Percentiles rank a stretch among this genome's conserved stretches.
phyloP scores from a whole-genome alignment of 2,888 invertebrate genomes.

The Eudemis profundana region DNA sequence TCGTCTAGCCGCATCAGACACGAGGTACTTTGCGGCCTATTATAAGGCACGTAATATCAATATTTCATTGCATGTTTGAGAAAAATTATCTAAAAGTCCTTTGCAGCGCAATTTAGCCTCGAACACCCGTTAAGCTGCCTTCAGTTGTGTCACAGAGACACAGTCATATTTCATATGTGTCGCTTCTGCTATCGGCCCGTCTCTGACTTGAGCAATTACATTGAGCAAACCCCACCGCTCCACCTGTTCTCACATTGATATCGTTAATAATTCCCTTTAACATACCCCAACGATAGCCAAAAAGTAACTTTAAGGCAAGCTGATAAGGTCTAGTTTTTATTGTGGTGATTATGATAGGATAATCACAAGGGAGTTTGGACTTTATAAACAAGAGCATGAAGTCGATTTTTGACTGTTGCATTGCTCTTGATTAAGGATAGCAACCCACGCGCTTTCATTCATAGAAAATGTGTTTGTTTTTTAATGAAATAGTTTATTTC shows the following conservation, averaged over 20 bases:
- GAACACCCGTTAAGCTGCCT: neutral
- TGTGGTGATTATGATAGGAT: conserved; percentile 10
- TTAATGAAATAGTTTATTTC: conserved; percentile 79
- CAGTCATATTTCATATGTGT: conserved; percentile 66
- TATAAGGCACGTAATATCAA: too few relatives aligned
- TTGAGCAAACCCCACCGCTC: conserved; percentile 71
- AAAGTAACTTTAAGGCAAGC: conserved; percentile 48
- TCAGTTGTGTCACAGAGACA: conserved; percentile 31
- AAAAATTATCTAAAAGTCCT: too few relatives aligned
- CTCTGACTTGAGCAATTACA: conserved; percentile 72
- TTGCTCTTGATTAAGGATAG: conserved; percentile 68
- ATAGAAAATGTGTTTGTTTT: conserved; percentile 78
- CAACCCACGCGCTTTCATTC: conserved; percentile 79
- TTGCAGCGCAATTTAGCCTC: conserved; percentile 12
- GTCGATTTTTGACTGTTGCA: conserved; percentile 52
- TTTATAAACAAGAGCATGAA: conserved; percentile 49
- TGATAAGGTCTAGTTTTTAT: conserved; percentile 51
- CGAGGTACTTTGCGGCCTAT: too few relatives aligned
- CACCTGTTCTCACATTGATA: conserved; percentile 76
- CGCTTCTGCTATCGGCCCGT: conserved; percentile 67
- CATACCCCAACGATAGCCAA: conserved; percentile 43
- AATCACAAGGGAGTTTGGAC: conserved; percentile 49
- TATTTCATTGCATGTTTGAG: too few relatives aligned
- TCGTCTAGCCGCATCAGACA: too few relatives aligned
- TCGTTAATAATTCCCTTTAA: conserved; percentile 69